Base-by-base conservation (phyloP, 1,140 invertebrate species). In the Ephestia elutella region DNA sequence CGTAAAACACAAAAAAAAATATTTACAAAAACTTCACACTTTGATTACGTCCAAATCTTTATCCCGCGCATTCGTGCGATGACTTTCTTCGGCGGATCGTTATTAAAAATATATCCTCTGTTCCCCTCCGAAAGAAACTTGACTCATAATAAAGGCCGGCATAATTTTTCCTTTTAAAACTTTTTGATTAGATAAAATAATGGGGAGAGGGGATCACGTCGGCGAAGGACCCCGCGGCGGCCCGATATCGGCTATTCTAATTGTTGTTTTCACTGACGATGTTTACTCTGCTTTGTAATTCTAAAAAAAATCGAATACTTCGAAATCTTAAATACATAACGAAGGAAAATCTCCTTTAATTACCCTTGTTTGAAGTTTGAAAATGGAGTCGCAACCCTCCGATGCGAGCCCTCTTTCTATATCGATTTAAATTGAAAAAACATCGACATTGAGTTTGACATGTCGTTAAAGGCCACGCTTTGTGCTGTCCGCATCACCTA, bases 111-210 rank as follows among this genome's bases (percentile, higher is more conserved):
- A 82, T 82, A 85, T 84, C 79, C 77, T 63, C 61, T 67, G 73
- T 71, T 81, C 82, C 82, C 78, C 81, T 78, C 73, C 64, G 53
- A 75, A 86, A 82, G 83, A 89, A 88, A 89, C 84, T 86, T 86
- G 82, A 82, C 86, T 90, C 83, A 88, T 90, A 89, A 90, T 90
- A 90, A 89, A 88, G 83, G 82, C 74, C 80, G 78, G 89, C 73
- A 89, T 90, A 89, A 89, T 89, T 89, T 89, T 87, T 90, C 85
- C 82, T 86, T 86, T 89, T 89, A 89, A 89, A 90, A 90, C 82
- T 89, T 90, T 90, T 89, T 89, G 87, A 90, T 90, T 90, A 89
- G 88, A 90, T 90, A 86, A 88, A 89, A 90, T 89, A 88, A 85
- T 81, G 82, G 87, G 84, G 86, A 77, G 80, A 75, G 75, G 71